Conservation (phyloP, 2,797 vertebrate species). For the Acanthornis magna region DNA sequence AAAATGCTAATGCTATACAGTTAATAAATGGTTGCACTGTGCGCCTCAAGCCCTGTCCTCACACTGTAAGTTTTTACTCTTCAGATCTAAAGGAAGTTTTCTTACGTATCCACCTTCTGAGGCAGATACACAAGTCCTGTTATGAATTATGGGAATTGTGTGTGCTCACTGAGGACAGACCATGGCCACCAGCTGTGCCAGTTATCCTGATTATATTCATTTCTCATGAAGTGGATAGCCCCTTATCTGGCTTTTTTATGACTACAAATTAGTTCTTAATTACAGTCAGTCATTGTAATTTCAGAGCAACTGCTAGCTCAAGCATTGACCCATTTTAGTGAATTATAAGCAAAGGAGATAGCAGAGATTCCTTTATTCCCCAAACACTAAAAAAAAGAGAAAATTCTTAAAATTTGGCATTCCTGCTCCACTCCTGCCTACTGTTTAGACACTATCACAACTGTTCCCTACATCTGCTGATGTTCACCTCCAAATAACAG, state of each 20-base stretch:
- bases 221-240: constrained; percentile 67
- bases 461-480: not conserved
- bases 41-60: not conserved
- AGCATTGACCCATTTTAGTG: constrained; percentile 70
- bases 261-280: constrained; percentile 75
- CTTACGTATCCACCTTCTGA: constrained; percentile 25
- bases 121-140: not conserved
- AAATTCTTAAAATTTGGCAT: not conserved
- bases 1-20: not conserved
- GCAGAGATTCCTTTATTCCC: constrained; percentile 35
- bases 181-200: constrained; percentile 53
- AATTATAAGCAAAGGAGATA: constrained; percentile 59
- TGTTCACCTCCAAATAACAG: not conserved
- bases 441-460: not conserved
- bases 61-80: not conserved
- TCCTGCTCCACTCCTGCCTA: not conserved
- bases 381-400: not conserved
- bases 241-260: constrained; percentile 71
- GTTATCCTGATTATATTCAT: constrained; percentile 65
- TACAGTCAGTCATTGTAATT: constrained; percentile 67
- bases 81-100: constrained; percentile 41
- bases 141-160: constrained; percentile 35
- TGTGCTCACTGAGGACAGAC: constrained; percentile 12
- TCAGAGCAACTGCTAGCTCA: constrained; percentile 67
- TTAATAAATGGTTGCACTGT: constrained; percentile 6